phyloP scores from a whole-genome alignment of 2,888 invertebrate genomes.

The Leucania comma region DNA sequence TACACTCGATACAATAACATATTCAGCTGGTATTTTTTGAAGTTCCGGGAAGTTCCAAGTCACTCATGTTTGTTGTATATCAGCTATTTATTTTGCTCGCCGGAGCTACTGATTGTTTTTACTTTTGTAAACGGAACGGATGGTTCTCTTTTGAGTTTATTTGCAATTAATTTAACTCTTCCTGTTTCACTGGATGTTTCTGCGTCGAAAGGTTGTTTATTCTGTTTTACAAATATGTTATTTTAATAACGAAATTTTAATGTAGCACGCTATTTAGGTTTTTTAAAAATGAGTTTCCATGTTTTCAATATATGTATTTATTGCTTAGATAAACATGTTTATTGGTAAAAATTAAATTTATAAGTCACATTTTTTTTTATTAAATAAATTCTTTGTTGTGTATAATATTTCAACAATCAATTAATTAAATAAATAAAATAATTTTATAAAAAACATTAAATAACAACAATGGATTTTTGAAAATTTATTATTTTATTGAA shows the following conservation, averaged over 20 bases:
- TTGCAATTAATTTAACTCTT: conserved; percentile 22
- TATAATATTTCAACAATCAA: too few species aligned
- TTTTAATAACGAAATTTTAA: background rate
- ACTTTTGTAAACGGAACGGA: conserved; percentile 22
- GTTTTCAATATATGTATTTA: too few species aligned
- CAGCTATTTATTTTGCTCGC: conserved; percentile 38
- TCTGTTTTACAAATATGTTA: background rate
- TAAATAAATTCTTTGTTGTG: too few species aligned
- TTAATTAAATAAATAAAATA: too few species aligned
- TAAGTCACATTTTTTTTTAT: too few species aligned
- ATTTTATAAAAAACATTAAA: too few species aligned
- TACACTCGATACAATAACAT: conserved; percentile 3
- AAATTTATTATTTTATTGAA: too few species aligned
- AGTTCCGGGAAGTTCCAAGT: background rate
- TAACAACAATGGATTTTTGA: too few species aligned
- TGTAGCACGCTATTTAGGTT: too few species aligned
- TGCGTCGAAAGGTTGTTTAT: background rate
- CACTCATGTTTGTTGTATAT: conserved; percentile 20
- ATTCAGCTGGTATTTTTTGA: conserved; percentile 4
- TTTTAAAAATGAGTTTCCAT: too few species aligned
- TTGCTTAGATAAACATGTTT: too few species aligned
- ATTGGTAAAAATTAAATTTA: too few species aligned
- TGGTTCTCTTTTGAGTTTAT: conserved; percentile 29
- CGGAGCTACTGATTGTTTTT: conserved; percentile 24
- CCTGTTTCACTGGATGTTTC: conserved; percentile 2